Evolutionary conservation across 2,888 invertebrate species (phyloP).

Genomic region (Tipula confusa): DNA sequence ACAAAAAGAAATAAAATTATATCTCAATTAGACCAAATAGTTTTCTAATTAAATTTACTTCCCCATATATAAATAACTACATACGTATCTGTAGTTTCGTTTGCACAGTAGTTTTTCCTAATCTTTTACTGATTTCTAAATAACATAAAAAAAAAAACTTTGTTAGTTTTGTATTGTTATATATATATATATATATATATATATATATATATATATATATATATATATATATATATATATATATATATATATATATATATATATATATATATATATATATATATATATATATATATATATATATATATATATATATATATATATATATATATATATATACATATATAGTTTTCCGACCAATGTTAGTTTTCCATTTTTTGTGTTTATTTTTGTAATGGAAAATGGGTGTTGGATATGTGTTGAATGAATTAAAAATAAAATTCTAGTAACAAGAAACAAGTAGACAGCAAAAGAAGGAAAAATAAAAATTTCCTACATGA

Average conservation of each 20-base stretch:
- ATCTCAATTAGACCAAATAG: slow-evolving; percentile 3
- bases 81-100: background rate
- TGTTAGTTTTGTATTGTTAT: background rate
- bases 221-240: too few species aligned
- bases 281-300: too few species aligned
- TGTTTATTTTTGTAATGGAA: background rate
- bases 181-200: too few species aligned
- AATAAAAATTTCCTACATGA: background rate
- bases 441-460: background rate
- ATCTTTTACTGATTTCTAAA: slow-evolving; percentile 8
- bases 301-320: too few species aligned
- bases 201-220: too few species aligned
- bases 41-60: slow-evolving; percentile 25
- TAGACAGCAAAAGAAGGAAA: background rate
- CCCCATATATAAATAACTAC: background rate
- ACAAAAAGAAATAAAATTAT: background rate
- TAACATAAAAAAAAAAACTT: background rate
- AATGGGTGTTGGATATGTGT: background rate
- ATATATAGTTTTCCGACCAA: background rate
- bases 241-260: too few species aligned
- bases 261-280: too few species aligned
- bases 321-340: too few species aligned
- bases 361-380: background rate
- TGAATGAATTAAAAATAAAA: background rate
- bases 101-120: background rate